Conservation (phyloP, 2,113 vertebrate genomes). For the Lagopus leucura region DNA sequence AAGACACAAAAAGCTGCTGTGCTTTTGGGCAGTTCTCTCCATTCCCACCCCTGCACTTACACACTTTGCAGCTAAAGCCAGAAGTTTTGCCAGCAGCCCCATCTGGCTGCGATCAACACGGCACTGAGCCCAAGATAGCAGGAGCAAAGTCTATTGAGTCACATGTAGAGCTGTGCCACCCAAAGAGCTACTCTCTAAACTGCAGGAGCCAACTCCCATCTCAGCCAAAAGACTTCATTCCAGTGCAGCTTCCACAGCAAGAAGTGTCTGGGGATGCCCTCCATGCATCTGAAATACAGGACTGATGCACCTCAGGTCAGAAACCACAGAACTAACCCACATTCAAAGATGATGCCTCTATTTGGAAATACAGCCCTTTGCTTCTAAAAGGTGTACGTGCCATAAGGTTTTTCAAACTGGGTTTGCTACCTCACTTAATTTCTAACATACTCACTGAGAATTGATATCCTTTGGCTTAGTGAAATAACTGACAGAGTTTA, state of each 20-base stretch:
- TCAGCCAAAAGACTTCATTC: not conserved
- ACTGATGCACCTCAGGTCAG: not conserved
- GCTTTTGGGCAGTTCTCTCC: not conserved
- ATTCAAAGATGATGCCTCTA: not conserved
- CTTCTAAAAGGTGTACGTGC: not conserved
- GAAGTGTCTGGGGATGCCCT: not conserved
- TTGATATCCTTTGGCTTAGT: too few relatives aligned
- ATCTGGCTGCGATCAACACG: not conserved
- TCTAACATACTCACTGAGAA: not conserved
- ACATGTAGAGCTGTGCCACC: not conserved
- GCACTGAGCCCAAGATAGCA: not conserved
- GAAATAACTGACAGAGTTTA: conserved; percentile 22
- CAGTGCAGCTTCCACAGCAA: not conserved
- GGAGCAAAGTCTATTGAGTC: not conserved
- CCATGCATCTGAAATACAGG: not conserved
- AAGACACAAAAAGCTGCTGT: not conserved
- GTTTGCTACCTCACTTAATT: not conserved
- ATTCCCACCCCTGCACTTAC: not conserved
- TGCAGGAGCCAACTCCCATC: not conserved
- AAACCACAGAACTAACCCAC: not conserved
- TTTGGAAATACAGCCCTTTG: not conserved
- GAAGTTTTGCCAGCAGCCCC: not conserved
- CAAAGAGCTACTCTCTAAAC: not conserved
- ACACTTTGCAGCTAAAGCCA: not conserved
- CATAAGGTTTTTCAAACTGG: not conserved